Conservation (phyloP, 2,797 vertebrate species). For the Gallinago solitaria region DNA sequence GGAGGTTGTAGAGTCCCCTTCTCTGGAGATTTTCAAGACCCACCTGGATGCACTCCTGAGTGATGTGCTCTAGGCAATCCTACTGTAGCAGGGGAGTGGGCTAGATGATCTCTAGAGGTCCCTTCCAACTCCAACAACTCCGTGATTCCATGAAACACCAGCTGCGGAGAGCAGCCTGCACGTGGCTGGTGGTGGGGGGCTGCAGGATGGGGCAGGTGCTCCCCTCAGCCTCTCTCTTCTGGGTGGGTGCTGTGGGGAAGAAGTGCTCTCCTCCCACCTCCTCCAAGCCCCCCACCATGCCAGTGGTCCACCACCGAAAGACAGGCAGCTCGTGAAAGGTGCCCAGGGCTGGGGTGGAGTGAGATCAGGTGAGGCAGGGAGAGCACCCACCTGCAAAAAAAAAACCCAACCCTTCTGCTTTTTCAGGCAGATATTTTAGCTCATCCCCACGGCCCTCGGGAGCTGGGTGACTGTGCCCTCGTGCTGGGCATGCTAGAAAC, state of each 20-base stretch:
- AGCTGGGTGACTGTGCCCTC: neutral
- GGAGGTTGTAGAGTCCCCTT: too few species aligned
- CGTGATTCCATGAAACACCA: neutral
- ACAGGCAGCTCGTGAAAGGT: neutral
- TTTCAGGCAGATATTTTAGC: neutral
- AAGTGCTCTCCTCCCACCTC: neutral
- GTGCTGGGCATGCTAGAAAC: neutral
- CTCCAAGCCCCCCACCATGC: neutral
- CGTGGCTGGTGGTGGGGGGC: neutral
- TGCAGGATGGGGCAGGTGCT: neutral
- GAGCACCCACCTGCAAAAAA: neutral
- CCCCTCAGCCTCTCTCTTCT: neutral
- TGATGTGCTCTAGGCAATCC: too few species aligned
- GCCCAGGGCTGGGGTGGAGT: neutral
- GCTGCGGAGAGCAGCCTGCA: accelerated
- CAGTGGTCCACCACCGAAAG: neutral
- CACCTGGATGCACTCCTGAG: too few species aligned
- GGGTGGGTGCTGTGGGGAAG: neutral
- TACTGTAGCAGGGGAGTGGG: too few species aligned
- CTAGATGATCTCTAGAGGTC: too few species aligned
- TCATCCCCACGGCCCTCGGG: neutral
- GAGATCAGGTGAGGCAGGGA: neutral
- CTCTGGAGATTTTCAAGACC: too few species aligned
- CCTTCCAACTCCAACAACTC: too few species aligned
- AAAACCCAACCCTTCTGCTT: neutral